These are phyloP conservation scores for Octonoba sinensis DNA, from an alignment of 2,888 invertebrate genomes.

Conservation along the genomic window DNA sequence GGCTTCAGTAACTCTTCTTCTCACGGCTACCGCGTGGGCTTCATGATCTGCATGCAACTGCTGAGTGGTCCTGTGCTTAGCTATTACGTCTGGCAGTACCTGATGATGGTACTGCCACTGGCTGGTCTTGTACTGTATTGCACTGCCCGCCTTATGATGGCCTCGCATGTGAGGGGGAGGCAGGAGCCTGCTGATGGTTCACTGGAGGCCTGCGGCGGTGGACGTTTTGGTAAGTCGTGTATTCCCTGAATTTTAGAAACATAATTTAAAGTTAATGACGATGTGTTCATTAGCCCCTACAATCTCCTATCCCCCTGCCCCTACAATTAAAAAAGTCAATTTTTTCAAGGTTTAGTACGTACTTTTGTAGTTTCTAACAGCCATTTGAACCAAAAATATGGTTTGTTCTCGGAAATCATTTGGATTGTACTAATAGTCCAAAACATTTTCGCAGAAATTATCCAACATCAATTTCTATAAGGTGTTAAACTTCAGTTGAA, in stretches of 20 bases:
- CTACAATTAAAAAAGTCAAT: too few species aligned
- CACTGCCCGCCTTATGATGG: constrained; percentile 39
- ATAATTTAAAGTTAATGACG: neutral
- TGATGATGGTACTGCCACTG: constrained; percentile 52
- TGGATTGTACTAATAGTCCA: too few species aligned
- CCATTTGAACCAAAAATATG: too few species aligned
- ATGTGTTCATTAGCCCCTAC: neutral
- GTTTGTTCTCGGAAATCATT: too few species aligned
- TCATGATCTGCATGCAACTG: constrained; percentile 64
- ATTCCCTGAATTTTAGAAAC: neutral
- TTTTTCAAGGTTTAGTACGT: too few species aligned
- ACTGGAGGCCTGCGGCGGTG: constrained; percentile 21
- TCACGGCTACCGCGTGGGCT: constrained; percentile 61
- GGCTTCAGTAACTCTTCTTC: constrained; percentile 32
- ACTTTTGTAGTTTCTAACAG: too few species aligned
- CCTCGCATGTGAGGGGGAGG: constrained; percentile 29
- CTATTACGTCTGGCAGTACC: constrained; percentile 61
- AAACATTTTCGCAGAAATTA: too few species aligned
- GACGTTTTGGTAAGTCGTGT: constrained; percentile 48
- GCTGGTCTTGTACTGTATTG: constrained; percentile 58
- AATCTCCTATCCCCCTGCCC: neutral
- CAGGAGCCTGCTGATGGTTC: constrained; percentile 46
- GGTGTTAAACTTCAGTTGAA: too few species aligned
- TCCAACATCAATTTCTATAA: too few species aligned
- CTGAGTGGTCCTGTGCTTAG: constrained; percentile 52